Evolutionary conservation across 2,888 invertebrate species (phyloP).

Genomic region (Embidobia sp.): DNA sequence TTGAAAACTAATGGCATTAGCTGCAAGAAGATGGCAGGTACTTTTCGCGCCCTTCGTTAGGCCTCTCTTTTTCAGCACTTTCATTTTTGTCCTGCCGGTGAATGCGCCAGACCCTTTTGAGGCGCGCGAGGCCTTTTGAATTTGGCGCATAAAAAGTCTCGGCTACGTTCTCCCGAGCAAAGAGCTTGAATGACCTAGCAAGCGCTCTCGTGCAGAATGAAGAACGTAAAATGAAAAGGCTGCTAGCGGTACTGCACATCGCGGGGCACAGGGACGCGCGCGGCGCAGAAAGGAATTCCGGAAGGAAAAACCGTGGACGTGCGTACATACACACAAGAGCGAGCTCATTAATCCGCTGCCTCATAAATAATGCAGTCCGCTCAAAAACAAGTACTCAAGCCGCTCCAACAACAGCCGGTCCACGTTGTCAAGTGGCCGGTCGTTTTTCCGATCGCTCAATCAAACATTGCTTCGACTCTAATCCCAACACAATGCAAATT

Average conservation of each 20-base stretch:
- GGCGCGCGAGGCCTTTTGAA: slow-evolving; percentile 27
- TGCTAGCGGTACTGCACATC: slow-evolving; percentile 54
- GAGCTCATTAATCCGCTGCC: slow-evolving; percentile 34
- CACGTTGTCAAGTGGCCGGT: too few species aligned
- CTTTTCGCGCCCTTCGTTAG: slow-evolving; percentile 43
- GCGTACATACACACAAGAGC: slow-evolving; percentile 28
- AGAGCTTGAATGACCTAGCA: slow-evolving; percentile 63
- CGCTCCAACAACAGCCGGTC: too few species aligned
- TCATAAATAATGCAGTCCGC: slow-evolving; percentile 24
- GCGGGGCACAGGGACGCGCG: slow-evolving; percentile 19
- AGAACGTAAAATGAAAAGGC: slow-evolving; percentile 61
- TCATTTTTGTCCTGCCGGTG: slow-evolving; percentile 19
- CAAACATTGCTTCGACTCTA: too few species aligned
- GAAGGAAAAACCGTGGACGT: slow-evolving; percentile 54
- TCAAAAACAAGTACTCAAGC: slow-evolving; percentile 3
- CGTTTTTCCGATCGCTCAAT: too few species aligned
- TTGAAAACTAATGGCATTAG: too few species aligned
- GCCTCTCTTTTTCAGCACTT: slow-evolving; percentile 25
- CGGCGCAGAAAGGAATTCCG: slow-evolving; percentile 48
- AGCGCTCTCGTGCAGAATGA: slow-evolving; percentile 61
- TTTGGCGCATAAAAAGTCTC: slow-evolving; percentile 46
- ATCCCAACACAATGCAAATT: too few species aligned
- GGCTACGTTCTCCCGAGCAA: slow-evolving; percentile 39
- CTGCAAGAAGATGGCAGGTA: slow-evolving; percentile 2
- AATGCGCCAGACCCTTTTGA: slow-evolving; percentile 31